Evolutionary conservation across 2,888 invertebrate genomes (phyloP).

Genomic region (Mesorhabditis sp.): DNA sequence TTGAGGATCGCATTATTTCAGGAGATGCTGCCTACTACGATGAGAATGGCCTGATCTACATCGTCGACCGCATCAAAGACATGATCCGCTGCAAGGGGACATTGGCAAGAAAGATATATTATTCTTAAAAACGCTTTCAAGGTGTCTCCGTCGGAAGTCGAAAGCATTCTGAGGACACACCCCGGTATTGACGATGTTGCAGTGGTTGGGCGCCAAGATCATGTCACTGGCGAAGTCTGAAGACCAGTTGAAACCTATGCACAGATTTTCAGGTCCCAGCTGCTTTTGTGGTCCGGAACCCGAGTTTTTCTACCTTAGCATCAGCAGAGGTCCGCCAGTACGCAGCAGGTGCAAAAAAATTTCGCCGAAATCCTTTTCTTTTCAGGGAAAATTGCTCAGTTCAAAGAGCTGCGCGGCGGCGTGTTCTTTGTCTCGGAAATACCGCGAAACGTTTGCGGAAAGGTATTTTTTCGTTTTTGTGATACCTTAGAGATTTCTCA

Average conservation of each 20-base stretch:
- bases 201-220: slow-evolving; percentile 52
- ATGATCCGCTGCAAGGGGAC: slow-evolving; percentile 66
- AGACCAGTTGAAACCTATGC: background rate
- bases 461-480: slow-evolving; percentile 19
- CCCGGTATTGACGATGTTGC: slow-evolving; percentile 55
- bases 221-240: slow-evolving; percentile 43
- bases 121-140: slow-evolving; percentile 15
- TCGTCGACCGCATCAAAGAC: slow-evolving; percentile 82
- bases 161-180: slow-evolving; percentile 44
- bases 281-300: slow-evolving; percentile 48
- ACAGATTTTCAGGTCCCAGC: slow-evolving; percentile 38
- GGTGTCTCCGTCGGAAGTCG: slow-evolving; percentile 54
- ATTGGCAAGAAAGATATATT: slow-evolving; percentile 20
- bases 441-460: slow-evolving; percentile 49
- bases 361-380: background rate
- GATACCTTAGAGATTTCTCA: background rate
- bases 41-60: slow-evolving; percentile 73
- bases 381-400: slow-evolving; percentile 49
- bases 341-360: slow-evolving; percentile 33
- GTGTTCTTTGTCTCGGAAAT: slow-evolving; percentile 55
- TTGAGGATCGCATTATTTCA: slow-evolving; percentile 10
- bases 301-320: slow-evolving; percentile 35
- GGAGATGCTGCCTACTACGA: slow-evolving; percentile 84
- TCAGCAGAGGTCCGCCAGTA: slow-evolving; percentile 51
- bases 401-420: slow-evolving; percentile 54